Evolutionary conservation across 2,888 invertebrate genomes (phyloP).

Genomic region (Xiphydria camelus): DNA sequence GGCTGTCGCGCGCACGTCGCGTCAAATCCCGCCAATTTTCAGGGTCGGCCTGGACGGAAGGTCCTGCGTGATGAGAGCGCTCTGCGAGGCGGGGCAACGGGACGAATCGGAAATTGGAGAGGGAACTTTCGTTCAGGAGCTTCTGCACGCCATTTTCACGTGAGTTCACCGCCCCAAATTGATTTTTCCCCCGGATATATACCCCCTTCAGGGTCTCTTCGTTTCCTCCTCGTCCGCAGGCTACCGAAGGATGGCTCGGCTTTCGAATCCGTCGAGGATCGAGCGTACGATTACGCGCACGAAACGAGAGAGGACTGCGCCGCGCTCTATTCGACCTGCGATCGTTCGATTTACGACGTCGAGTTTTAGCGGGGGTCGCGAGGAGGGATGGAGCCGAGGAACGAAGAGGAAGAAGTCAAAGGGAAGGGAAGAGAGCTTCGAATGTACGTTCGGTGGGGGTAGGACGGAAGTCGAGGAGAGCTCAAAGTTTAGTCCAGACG

Average conservation of each 20-base stretch:
- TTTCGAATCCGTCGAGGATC: conserved; percentile 43
- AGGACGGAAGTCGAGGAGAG: too few relatives aligned
- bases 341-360: conserved; percentile 50
- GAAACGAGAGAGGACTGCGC: conserved; percentile 56
- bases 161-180: too few relatives aligned
- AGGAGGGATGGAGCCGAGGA: too few relatives aligned
- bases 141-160: conserved; percentile 52
- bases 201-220: too few relatives aligned
- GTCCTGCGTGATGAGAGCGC: conserved; percentile 70
- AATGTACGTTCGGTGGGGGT: too few relatives aligned
- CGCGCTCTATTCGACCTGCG: conserved; percentile 58
- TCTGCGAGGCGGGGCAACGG: conserved; percentile 73
- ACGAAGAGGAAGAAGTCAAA: too few relatives aligned
- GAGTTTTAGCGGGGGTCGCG: conserved; percentile 35
- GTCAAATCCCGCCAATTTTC: too few relatives aligned
- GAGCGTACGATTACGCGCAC: conserved; percentile 58
- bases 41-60: conserved; percentile 77
- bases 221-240: too few relatives aligned
- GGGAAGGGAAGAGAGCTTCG: too few relatives aligned
- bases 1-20: too few relatives aligned
- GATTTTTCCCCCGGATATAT: too few relatives aligned
- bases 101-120: conserved; percentile 39
- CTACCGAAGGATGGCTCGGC: conserved; percentile 41
- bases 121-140: conserved; percentile 51
- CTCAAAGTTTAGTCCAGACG: too few relatives aligned